Conservation (phyloP, 2,113 vertebrate species). For the Anolis carolinensis region DNA sequence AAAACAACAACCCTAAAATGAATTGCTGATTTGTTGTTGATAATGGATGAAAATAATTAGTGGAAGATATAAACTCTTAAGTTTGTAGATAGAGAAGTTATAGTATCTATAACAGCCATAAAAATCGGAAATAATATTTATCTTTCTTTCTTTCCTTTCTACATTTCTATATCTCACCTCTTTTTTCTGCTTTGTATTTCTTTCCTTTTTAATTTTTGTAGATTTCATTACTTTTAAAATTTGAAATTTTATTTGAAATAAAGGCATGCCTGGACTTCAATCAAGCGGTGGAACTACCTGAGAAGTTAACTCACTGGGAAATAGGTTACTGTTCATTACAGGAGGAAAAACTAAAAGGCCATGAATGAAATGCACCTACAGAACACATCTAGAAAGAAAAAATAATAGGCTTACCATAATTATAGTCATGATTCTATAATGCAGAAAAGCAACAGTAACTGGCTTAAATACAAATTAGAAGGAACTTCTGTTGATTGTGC, state of each 20-base stretch:
- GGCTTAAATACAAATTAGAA: constrained; percentile 35
- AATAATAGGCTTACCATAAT: background rate
- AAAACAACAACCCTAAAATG: too few species aligned
- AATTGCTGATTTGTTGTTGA: too few species aligned
- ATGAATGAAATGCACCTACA: background rate
- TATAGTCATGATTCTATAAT: constrained; percentile 36
- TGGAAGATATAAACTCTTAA: too few species aligned
- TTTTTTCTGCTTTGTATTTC: too few species aligned
- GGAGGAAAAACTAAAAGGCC: background rate
- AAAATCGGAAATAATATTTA: too few species aligned
- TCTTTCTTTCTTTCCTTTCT: too few species aligned
- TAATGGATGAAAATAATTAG: too few species aligned
- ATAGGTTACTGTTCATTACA: constrained; percentile 12
- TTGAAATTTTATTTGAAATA: background rate
- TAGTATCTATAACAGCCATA: background rate
- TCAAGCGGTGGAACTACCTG: background rate
- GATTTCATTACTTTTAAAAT: too few species aligned
- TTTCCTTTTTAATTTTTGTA: too few species aligned
- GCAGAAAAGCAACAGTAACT: constrained; percentile 44
- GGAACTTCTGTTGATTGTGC: constrained; percentile 40
- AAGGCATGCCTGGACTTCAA: background rate
- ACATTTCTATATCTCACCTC: too few species aligned
- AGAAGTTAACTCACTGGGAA: constrained; percentile 5
- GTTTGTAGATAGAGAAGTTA: background rate
- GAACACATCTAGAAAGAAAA: background rate